Evolutionary conservation across 2,113 vertebrate species (phyloP), one percentile per base, ranked within the genome.

Genomic region (Isurus oxyrinchus): DNA sequence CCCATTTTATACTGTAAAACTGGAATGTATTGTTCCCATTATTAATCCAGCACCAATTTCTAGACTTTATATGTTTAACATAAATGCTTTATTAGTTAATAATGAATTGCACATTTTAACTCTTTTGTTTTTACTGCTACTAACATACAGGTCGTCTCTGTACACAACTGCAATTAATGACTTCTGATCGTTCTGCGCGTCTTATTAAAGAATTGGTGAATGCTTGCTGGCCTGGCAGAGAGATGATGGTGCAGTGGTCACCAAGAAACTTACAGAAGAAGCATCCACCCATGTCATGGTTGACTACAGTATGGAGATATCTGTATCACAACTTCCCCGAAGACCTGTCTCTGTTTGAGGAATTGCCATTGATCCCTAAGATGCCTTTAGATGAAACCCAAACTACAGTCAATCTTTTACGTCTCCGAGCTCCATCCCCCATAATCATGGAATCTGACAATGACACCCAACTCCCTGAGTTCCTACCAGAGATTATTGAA

Each of bases 261-360:
- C 99, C 99, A 96, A 97, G 97, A 96, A 98, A 98, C 97, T 97
- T 97, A 97, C 98, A 98, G 96, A 98, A 98, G 97, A 98, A 98
- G n/a, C 99, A 99, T 95, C 99, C 99, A 0, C 97, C 98, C 57
- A 21, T 98, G 97, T 98, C 98, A 59, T 99, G 99, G 99, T 97
- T 99, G 86, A 99, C 98, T 97, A 98, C 98, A 98, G 98, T 99
- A 97, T 99, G 99, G 99, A 99, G 98, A 97, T 98, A 99, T 97
- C 98, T 99, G 0, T 99, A 99, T 91, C 98, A 99, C 96, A 97
- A 99, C 97, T 99, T 99, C 98, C 96, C 99, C 96, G 99, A 99
- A 97, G 99, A 99, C 97, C 97, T 99, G 97, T 98, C 98, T 96
- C 97, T 97, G 31, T 99, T 99, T 98, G 99, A 99, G 97, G 99